phyloP scores from a whole-genome alignment of 1,140 invertebrate genomes.

The Drosophila pallidifrons region DNA sequence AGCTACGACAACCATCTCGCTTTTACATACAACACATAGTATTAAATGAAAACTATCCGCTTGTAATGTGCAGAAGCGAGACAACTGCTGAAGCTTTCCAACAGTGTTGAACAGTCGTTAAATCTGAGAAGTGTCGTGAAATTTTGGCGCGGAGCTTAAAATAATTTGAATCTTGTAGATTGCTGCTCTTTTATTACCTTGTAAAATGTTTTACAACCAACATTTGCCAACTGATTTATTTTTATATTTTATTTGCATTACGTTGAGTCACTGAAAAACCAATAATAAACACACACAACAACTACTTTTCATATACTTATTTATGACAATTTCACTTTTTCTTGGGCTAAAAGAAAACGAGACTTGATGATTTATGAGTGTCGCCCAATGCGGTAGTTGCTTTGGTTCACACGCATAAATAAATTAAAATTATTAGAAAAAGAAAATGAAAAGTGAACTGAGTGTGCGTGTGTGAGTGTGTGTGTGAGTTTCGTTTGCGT shows the following conservation, averaged over 20 bases:
- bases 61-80: conserved; percentile 4
- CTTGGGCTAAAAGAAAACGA: conserved; percentile 26
- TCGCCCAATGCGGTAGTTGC: conserved; percentile 16
- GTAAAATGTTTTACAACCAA: conserved; percentile 11
- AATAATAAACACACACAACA: conserved; percentile 8
- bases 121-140: background rate
- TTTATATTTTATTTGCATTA: background rate
- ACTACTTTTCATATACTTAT: conserved; percentile 18
- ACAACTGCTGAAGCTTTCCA: background rate
- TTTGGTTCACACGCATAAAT: conserved; percentile 74
- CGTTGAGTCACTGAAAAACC: conserved; percentile 11
- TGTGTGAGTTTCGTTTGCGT: conserved; percentile 54
- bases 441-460: conserved; percentile 33
- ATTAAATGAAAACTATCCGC: no score
- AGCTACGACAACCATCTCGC: background rate
- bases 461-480: conserved; percentile 3
- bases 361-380: conserved; percentile 55
- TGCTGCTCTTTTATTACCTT: background rate
- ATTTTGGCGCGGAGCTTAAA: conserved; percentile 20
- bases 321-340: conserved; percentile 49
- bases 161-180: background rate
- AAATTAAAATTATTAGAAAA: conserved; percentile 62
- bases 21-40: background rate
- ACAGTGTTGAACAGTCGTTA: conserved; percentile 29
- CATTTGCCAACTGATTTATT: conserved; percentile 8